Evolutionary conservation across 64 coral and sea anemone species (phyloP).

Genomic region (Hydrozoanthus tunicans): DNA sequence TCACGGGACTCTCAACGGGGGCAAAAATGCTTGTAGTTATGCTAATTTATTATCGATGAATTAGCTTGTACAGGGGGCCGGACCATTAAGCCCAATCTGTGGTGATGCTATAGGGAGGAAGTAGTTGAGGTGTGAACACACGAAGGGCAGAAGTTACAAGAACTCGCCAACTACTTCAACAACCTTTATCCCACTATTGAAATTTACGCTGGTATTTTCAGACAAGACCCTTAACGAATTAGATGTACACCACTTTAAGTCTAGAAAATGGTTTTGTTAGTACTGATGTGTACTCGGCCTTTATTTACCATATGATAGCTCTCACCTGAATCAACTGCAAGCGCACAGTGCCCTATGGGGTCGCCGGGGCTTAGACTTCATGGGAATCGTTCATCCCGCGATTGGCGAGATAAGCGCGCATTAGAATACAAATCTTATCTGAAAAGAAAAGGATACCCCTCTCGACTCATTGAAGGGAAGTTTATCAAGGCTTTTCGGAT

Average conservation of each 20-base stretch:
- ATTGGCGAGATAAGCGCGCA: background rate
- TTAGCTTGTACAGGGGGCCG: conserved; percentile 10
- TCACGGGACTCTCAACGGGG: background rate
- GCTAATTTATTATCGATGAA: background rate
- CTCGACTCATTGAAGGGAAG: too few species aligned
- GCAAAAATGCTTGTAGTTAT: background rate
- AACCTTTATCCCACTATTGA: background rate
- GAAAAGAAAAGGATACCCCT: background rate
- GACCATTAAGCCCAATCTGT: conserved; percentile 21
- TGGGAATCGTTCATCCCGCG: background rate
- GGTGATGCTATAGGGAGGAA: background rate
- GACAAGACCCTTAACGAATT: background rate
- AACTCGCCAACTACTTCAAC: conserved; percentile 22
- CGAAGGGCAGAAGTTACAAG: background rate
- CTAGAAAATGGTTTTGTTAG: background rate
- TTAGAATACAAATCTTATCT: conserved; percentile 11
- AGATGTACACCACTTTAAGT: background rate
- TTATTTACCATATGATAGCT: conserved; percentile 25
- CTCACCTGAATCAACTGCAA: background rate
- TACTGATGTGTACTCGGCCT: conserved; percentile 16
- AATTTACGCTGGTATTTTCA: background rate
- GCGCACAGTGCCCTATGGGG: conserved; percentile 19
- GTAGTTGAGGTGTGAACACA: conserved; percentile 27
- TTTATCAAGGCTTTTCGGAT: background rate
- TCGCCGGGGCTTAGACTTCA: background rate